Evolutionary conservation across 2,888 invertebrate genomes (phyloP).

Genomic region (Cepaea hortensis): DNA sequence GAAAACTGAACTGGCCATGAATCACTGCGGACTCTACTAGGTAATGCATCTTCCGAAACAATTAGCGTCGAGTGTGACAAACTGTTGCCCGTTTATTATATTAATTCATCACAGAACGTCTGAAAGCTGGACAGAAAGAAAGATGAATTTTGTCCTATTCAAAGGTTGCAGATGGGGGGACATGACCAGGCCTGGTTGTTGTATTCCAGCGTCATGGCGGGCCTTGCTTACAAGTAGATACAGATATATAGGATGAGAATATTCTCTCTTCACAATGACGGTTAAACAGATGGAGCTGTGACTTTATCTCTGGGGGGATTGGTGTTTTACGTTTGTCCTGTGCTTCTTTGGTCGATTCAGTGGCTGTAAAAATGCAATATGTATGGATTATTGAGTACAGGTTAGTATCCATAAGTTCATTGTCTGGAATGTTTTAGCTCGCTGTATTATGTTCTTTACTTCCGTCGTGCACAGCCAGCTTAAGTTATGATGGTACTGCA

Average conservation of each 20-base stretch:
- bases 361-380: too few species aligned
- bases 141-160: slow-evolving; percentile 36
- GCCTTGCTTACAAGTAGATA: neutral
- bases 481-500: too few species aligned
- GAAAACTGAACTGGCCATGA: slow-evolving; percentile 10
- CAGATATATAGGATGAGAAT: neutral
- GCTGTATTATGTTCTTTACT: too few species aligned
- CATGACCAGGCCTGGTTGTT: neutral
- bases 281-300: neutral
- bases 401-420: too few species aligned
- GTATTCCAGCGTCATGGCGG: neutral
- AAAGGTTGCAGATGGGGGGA: neutral
- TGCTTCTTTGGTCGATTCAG: too few species aligned
- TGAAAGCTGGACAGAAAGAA: slow-evolving; percentile 40
- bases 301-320: too few species aligned
- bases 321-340: too few species aligned
- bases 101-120: slow-evolving; percentile 48
- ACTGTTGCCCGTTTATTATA: slow-evolving; percentile 48
- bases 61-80: slow-evolving; percentile 48
- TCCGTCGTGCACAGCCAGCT: too few species aligned
- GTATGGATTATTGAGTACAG: too few species aligned
- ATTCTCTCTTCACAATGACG: neutral
- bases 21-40: slow-evolving; percentile 27
- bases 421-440: too few species aligned
- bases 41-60: slow-evolving; percentile 49